Base-by-base conservation (phyloP, 2,888 invertebrate genomes). In the Leptopilina syphax region DNA sequence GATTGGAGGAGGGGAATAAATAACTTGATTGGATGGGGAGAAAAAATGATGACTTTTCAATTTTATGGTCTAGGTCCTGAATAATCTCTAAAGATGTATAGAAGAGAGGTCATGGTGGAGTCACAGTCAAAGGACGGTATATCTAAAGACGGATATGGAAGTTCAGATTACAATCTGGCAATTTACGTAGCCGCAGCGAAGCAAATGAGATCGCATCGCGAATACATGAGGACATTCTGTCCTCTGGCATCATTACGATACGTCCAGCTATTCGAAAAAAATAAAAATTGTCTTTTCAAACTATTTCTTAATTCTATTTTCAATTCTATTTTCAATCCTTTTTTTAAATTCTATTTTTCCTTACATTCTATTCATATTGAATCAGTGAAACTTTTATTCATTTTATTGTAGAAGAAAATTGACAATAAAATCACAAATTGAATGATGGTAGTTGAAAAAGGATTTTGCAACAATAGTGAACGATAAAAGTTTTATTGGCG, bases 161-260 rank as follows among this genome's bases (percentile, higher is more conserved):
- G 81, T 78, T 80, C 77, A 82, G 85, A 85, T 85, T 83, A 84
- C 81, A 78, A 85, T 84, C 85, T 79, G 63, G 57, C 78, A 79
- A 80, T 83, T 83, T 83, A 80, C 82, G 78, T 63, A 77, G 57
- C 27, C 70, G 73, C 79, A 77, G 78, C 63, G 80, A 84, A 84
- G 82, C 82, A 83, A 83, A 85, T 83, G 84, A 83, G 84, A 83
- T 83, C 81, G 79, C 81, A 82, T 81, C 83, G 67, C 79, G 34
- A 67, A 57, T 65, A 57, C 70, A 54, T 73, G 54, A 34, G 68
- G 68, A 70, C 50, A 70, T 54, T 27, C 27, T 54, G 50, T 68
- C 47, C 67, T 67, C n/a, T 9, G 47, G 24, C 24, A 24, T 50
- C 68, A 50, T 50, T 27, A 68, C 24, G 12, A 50, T 63, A 63